phyloP scores from a whole-genome alignment of 1,140 invertebrate species.

The Temnothorax nylanderi region DNA sequence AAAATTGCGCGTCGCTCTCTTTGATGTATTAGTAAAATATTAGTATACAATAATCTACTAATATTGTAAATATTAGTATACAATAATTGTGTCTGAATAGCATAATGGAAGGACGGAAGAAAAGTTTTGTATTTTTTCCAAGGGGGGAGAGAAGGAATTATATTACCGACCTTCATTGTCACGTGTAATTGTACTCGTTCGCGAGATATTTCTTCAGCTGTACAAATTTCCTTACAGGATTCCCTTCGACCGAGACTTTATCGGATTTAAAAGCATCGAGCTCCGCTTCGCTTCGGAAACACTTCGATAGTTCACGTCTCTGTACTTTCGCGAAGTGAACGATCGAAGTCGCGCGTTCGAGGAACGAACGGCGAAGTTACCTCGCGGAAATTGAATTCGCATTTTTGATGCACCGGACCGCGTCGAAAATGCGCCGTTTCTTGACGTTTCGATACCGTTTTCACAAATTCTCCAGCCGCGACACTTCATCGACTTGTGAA shows the following conservation, averaged over 20 bases:
- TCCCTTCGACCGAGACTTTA: slow-evolving; percentile 11
- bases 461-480: slow-evolving; percentile 43
- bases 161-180: neutral
- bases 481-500: slow-evolving; percentile 46
- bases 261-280: slow-evolving; percentile 36
- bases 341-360: slow-evolving; percentile 47
- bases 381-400: slow-evolving; percentile 58
- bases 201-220: neutral
- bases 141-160: neutral
- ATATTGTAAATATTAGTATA: neutral
- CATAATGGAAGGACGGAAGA: neutral
- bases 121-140: neutral
- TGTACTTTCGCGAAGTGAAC: slow-evolving; percentile 34
- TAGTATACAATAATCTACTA: neutral
- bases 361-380: slow-evolving; percentile 40
- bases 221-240: slow-evolving; percentile 27
- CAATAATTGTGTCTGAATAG: neutral
- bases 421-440: slow-evolving; percentile 48
- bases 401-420: slow-evolving; percentile 41
- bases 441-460: slow-evolving; percentile 48
- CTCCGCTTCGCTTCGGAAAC: neutral
- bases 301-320: slow-evolving; percentile 31
- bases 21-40: neutral
- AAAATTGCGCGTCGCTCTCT: neutral
- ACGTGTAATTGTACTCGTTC: slow-evolving; percentile 1